These are phyloP conservation scores for Meleagris gallopavo DNA, from an alignment of 2,113 vertebrate species.

Conservation along the genomic window DNA sequence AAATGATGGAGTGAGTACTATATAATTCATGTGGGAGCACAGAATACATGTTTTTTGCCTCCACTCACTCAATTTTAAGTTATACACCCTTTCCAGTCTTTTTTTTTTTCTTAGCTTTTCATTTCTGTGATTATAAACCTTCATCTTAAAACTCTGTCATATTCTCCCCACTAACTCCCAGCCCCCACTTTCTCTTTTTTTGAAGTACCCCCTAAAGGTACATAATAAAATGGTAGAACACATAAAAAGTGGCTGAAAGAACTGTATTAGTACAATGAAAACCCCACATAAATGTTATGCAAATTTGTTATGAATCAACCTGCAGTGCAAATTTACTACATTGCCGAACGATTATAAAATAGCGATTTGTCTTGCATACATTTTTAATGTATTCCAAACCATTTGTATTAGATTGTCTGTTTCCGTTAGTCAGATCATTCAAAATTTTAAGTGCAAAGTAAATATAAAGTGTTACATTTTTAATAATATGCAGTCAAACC, in stretches of 20 bases:
- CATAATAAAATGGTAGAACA: conserved; percentile 40
- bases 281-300: conserved; percentile 72
- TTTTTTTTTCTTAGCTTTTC: conserved; percentile 24
- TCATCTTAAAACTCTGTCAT: conserved; percentile 17
- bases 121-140: conserved; percentile 61
- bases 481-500: conserved; percentile 62
- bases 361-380: conserved; percentile 74
- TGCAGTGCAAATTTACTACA: conserved; percentile 74
- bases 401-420: conserved; percentile 69
- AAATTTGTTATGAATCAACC: conserved; percentile 76
- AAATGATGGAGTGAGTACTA: conserved; percentile 17
- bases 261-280: conserved; percentile 66
- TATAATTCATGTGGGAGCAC: background rate
- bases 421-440: conserved; percentile 74
- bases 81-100: background rate
- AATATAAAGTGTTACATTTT: conserved; percentile 72
- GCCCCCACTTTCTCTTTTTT: conserved; percentile 24
- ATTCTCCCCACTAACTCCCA: background rate
- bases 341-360: conserved; percentile 68
- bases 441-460: conserved; percentile 77
- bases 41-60: background rate
- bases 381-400: conserved; percentile 75
- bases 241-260: conserved; percentile 61
- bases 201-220: conserved; percentile 33
- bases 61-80: conserved; percentile 8